A percentile compares a stretch with the other conserved stretches of the same genome.
Evolutionary conservation across 2,797 vertebrate species (phyloP).

Genomic region (Neoniphon sammara): DNA sequence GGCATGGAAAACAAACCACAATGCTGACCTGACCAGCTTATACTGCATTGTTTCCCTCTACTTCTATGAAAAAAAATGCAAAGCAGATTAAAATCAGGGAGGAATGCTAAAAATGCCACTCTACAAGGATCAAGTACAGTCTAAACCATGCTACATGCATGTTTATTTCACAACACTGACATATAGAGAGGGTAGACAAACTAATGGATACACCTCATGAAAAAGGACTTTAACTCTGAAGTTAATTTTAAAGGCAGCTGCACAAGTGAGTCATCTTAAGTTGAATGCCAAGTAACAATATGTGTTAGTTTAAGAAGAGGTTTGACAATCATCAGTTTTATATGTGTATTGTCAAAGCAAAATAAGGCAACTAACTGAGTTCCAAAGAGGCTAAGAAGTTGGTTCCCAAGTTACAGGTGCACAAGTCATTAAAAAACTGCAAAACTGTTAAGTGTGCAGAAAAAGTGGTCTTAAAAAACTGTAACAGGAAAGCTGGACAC

Average conservation of each 20-base stretch:
- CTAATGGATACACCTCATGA: conserved; percentile 7
- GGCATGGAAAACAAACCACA: conserved; percentile 74
- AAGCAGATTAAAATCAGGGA: conserved; percentile 82
- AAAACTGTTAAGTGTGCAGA: no score
- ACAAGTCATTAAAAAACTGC: no score
- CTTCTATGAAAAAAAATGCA: conserved; percentile 68
- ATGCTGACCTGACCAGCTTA: conserved; percentile 80
- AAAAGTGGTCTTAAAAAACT: no score
- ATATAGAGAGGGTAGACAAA: conserved; percentile 17
- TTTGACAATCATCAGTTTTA: neutral
- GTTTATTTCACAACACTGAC: conserved; percentile 65
- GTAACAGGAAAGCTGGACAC: no score
- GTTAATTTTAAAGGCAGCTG: neutral
- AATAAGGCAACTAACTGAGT: no score
- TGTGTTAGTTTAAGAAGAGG: neutral
- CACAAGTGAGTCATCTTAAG: neutral
- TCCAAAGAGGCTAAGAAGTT: conserved; percentile 3
- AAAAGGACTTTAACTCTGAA: conserved; percentile 7
- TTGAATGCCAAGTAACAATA: neutral
- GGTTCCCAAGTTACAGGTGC: neutral
- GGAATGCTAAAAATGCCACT: conserved; percentile 79
- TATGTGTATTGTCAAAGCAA: no score
- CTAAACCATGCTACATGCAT: conserved; percentile 56
- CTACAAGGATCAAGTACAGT: conserved; percentile 68
- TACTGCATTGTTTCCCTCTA: conserved; percentile 74